A percentile compares a stretch with the other conserved stretches of the same genome.
Conservation (phyloP, 2,888 invertebrate species). For the Salticus scenicus region DNA sequence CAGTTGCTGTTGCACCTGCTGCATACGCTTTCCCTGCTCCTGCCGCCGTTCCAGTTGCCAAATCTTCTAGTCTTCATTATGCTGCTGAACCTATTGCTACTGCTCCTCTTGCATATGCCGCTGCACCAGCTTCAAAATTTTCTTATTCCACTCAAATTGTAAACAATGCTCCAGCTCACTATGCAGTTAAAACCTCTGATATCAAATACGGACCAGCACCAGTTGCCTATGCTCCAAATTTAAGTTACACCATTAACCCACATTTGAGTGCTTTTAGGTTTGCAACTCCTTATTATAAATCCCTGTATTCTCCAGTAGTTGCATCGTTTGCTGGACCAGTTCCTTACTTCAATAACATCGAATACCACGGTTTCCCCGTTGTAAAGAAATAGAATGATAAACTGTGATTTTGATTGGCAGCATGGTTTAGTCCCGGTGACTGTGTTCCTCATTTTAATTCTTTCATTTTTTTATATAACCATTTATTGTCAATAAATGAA, state of each 20-base stretch:
- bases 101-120: conserved; percentile 33
- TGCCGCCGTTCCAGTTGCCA: conserved; percentile 57
- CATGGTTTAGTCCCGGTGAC: conserved; percentile 40
- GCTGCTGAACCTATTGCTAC: conserved; percentile 41
- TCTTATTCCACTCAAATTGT: conserved; percentile 37
- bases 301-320: conserved; percentile 49
- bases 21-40: conserved; percentile 42
- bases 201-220: conserved; percentile 9
- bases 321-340: conserved; percentile 61
- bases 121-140: conserved; percentile 30
- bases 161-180: conserved; percentile 16
- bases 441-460: conserved; percentile 48
- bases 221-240: conserved; percentile 29
- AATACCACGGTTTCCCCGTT: conserved; percentile 62
- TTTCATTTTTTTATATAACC: conserved; percentile 25
- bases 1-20: conserved; percentile 46
- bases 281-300: conserved; percentile 39
- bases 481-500: conserved; percentile 40
- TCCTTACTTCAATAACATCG: conserved; percentile 59
- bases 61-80: conserved; percentile 25
- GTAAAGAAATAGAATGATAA: conserved; percentile 40
- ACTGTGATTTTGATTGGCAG: conserved; percentile 10
- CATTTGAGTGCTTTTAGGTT: conserved; percentile 23
- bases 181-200: not conserved
- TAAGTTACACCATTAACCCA: conserved; percentile 45